Percentiles rank a stretch among this genome's conserved stretches.
phyloP scores from a whole-genome alignment of 2,888 invertebrate species.

The Polymixis lichenea region DNA sequence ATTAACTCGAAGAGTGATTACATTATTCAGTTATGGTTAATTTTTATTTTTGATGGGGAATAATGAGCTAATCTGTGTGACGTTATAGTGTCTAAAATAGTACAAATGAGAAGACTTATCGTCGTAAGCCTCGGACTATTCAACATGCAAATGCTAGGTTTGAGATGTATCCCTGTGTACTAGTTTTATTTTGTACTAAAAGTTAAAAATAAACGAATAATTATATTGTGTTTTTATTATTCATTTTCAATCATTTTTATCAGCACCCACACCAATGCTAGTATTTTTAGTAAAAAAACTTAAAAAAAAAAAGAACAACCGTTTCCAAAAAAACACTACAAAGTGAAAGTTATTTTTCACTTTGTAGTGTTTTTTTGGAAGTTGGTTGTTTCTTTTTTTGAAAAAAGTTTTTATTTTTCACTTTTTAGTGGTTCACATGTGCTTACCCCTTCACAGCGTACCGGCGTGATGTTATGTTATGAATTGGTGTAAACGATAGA shows the following conservation, averaged over 20 bases:
- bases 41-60: slow-evolving; percentile 87
- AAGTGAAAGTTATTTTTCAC: too few species aligned
- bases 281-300: too few species aligned
- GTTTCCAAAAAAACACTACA: too few species aligned
- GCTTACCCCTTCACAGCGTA: too few species aligned
- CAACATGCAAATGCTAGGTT: slow-evolving; percentile 91
- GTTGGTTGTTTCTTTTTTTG: too few species aligned
- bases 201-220: slow-evolving; percentile 91
- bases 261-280: neutral
- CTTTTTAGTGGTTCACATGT: too few species aligned
- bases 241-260: neutral
- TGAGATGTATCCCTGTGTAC: slow-evolving; percentile 91
- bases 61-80: slow-evolving; percentile 89
- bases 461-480: too few species aligned
- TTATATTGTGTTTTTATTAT: slow-evolving; percentile 68
- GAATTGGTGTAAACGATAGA: too few species aligned
- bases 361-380: too few species aligned
- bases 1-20: slow-evolving; percentile 88
- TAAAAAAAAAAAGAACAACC: too few species aligned
- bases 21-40: slow-evolving; percentile 90
- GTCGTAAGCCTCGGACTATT: slow-evolving; percentile 91
- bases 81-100: slow-evolving; percentile 91
- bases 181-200: slow-evolving; percentile 91
- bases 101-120: slow-evolving; percentile 91
- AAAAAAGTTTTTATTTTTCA: too few species aligned